Conservation (phyloP, 2,797 vertebrate species). For the Catamblyrhynchus diadema region DNA sequence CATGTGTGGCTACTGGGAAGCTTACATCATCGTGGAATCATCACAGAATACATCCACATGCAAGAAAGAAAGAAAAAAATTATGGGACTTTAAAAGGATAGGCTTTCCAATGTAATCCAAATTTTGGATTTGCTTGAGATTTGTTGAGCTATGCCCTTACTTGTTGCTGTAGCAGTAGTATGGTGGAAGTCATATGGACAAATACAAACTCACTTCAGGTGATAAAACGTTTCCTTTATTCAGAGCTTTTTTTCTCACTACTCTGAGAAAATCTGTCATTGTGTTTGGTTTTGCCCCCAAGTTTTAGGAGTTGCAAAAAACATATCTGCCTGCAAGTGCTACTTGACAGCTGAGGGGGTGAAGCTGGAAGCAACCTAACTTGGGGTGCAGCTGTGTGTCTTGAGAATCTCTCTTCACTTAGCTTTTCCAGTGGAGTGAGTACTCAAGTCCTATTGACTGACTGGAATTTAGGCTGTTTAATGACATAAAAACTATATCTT, state of each 20-base stretch:
- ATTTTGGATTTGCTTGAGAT: background rate
- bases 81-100: background rate
- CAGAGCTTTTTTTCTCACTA: background rate
- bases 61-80: background rate
- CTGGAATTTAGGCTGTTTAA: background rate
- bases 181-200: background rate
- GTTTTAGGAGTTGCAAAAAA: background rate
- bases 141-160: background rate
- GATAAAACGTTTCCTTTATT: background rate
- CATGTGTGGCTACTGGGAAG: background rate
- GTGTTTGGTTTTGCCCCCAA: background rate
- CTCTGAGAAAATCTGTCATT: background rate
- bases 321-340: background rate
- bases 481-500: background rate
- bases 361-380: background rate
- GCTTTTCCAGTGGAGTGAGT: background rate
- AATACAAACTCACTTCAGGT: background rate
- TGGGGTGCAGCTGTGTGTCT: background rate
- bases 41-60: background rate
- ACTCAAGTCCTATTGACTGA: background rate
- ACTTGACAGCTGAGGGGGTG: background rate
- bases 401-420: background rate
- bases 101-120: background rate
- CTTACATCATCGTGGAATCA: rapidly evolving
- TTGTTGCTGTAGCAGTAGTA: background rate